Conservation (phyloP, 2,888 invertebrate species). For the Drosophila histrio region DNA sequence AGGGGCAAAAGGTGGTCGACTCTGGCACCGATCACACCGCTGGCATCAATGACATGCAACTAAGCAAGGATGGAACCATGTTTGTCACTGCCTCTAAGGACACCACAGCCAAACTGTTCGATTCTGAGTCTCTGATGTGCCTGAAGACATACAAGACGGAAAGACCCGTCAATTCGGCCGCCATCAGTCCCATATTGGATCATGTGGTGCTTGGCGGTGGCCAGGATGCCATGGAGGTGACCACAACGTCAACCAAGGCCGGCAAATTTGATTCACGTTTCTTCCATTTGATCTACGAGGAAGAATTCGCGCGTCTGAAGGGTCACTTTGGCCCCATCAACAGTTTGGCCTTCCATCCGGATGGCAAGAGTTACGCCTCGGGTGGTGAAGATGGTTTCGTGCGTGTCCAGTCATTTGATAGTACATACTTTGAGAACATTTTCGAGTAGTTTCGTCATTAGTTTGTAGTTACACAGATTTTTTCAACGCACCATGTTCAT, state of each 20-base stretch:
- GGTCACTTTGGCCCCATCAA: conserved; percentile 99
- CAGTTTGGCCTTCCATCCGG: conserved; percentile 98
- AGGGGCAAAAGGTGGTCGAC: conserved; percentile 91
- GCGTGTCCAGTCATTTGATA: conserved; percentile 97
- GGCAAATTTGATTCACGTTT: conserved; percentile 98
- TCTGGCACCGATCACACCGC: conserved; percentile 92
- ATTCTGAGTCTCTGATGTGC: conserved; percentile 92
- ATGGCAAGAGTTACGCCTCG: conserved; percentile 97
- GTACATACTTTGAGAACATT: conserved; percentile 93
- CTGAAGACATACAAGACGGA: conserved; percentile 99
- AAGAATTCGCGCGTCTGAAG: conserved; percentile 98
- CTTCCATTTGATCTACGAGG: conserved; percentile 97
- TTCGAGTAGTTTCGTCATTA: conserved; percentile 70
- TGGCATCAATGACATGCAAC: conserved; percentile 98
- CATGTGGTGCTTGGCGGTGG: conserved; percentile 99
- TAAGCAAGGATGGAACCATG: conserved; percentile 96
- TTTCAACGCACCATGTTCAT: conserved; percentile 58
- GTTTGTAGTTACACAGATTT: conserved; percentile 45
- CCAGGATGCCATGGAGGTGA: conserved; percentile 99
- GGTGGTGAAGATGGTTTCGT: conserved; percentile 99
- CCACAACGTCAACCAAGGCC: conserved; percentile 95
- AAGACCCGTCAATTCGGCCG: conserved; percentile 98
- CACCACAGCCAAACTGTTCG: conserved; percentile 97
- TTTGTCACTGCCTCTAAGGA: conserved; percentile 99
- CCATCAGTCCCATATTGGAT: conserved; percentile 96